Conservation (phyloP, 2,888 invertebrate species). For the Petrolisthes manimaculis region DNA sequence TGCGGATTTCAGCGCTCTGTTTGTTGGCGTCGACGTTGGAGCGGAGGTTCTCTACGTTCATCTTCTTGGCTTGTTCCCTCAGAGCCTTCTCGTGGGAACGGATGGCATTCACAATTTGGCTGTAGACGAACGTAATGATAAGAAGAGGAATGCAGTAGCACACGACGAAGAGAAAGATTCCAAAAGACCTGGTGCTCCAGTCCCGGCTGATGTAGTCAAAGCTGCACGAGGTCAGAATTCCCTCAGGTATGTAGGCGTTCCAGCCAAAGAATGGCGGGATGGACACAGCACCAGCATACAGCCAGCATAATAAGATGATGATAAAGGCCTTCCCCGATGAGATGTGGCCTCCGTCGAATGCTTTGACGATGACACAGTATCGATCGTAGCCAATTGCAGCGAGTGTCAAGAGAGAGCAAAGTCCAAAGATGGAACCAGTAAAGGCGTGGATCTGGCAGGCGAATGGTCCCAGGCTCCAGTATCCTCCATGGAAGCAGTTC, state of each 20-base stretch:
- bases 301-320: conserved; percentile 70
- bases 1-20: conserved; percentile 62
- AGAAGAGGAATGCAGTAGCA: conserved; percentile 73
- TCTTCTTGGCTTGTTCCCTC: conserved; percentile 92
- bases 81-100: conserved; percentile 86
- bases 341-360: conserved; percentile 69
- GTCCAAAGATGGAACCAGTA: conserved; percentile 70
- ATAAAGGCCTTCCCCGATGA: conserved; percentile 68
- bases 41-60: conserved; percentile 89
- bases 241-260: conserved; percentile 70
- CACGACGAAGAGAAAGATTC: conserved; percentile 74
- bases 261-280: conserved; percentile 70
- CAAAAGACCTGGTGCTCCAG: conserved; percentile 74
- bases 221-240: conserved; percentile 71
- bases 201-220: conserved; percentile 74
- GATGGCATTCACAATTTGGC: conserved; percentile 80
- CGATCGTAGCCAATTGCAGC: conserved; percentile 71
- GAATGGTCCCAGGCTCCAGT: conserved; percentile 68
- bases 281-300: conserved; percentile 69
- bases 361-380: conserved; percentile 71
- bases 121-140: conserved; percentile 76
- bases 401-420: conserved; percentile 71
- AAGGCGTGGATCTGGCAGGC: conserved; percentile 70
- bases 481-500: conserved; percentile 71
- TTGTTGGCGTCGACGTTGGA: conserved; percentile 70